Evolutionary conservation across 30 jellyfish, hydroid and myxozoan genomes (phyloP).

Genomic region (Turritopsis dohrnii): DNA sequence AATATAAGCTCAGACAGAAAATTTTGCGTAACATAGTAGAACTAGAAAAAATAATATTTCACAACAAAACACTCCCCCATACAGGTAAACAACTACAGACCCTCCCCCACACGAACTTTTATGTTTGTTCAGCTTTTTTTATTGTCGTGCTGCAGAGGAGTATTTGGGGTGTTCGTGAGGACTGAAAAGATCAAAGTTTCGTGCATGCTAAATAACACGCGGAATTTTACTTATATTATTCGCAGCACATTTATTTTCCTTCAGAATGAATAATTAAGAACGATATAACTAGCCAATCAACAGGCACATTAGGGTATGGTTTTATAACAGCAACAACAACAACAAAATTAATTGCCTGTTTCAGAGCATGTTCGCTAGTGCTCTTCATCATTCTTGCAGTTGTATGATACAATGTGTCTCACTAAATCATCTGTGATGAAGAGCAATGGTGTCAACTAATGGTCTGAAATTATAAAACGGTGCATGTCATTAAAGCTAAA

Average conservation of each 20-base stretch:
- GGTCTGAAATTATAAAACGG: not conserved
- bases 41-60: no score
- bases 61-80: not conserved
- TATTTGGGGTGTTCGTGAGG: not conserved
- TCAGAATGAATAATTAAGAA: not conserved
- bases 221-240: no score
- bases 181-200: not conserved
- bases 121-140: not conserved
- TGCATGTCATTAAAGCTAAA: not conserved
- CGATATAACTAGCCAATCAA: not conserved
- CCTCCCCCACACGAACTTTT: not conserved
- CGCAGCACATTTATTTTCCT: no score
- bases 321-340: not conserved
- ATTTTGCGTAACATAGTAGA: no score
- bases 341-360: not conserved
- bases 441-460: not conserved
- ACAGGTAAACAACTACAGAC: not conserved
- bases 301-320: not conserved
- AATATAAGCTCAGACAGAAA: no score
- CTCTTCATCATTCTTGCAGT: not conserved
- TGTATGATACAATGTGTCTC: not conserved
- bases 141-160: not conserved
- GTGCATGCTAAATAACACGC: not conserved
- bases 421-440: not conserved
- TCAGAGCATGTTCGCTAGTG: not conserved